Evolutionary conservation across 2,797 vertebrate species (phyloP).

Genomic region (Serranus cabrilla): DNA sequence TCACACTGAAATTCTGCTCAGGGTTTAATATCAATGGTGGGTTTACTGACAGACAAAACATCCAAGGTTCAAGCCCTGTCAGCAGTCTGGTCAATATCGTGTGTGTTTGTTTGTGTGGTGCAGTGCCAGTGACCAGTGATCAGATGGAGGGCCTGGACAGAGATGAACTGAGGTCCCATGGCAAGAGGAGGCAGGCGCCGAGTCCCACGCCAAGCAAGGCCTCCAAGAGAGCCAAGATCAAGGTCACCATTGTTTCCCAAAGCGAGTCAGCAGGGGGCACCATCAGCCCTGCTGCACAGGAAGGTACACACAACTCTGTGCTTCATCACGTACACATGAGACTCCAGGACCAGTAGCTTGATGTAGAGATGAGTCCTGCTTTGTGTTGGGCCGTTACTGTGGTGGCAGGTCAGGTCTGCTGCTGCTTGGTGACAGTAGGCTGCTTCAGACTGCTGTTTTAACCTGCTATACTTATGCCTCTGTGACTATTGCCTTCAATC

Average conservation of each 20-base stretch:
- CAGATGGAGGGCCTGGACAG: conserved; percentile 89
- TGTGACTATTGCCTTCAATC: no score
- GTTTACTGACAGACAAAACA: neutral
- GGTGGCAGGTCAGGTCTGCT: no score
- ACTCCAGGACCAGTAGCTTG: neutral
- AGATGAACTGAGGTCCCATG: conserved; percentile 89
- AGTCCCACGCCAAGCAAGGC: conserved; percentile 90
- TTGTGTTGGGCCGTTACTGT: no score
- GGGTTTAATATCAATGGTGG: neutral
- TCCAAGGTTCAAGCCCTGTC: neutral
- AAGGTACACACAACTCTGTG: conserved; percentile 83
- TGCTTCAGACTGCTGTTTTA: no score
- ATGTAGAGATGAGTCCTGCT: neutral
- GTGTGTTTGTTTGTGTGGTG: conserved; percentile 57
- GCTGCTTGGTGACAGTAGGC: no score
- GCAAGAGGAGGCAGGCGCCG: conserved; percentile 92
- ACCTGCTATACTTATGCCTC: no score
- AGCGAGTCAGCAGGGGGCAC: conserved; percentile 86
- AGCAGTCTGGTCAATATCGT: neutral
- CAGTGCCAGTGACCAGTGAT: conserved; percentile 93
- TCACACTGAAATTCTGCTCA: conserved; percentile 9
- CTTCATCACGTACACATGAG: neutral
- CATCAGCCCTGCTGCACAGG: conserved; percentile 81
- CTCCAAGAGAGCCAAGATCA: conserved; percentile 96
- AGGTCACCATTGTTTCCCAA: conserved; percentile 96